These are phyloP conservation scores for Pogonocherus hispidulus DNA, from an alignment of 2,888 invertebrate genomes.

Conservation along the genomic window DNA sequence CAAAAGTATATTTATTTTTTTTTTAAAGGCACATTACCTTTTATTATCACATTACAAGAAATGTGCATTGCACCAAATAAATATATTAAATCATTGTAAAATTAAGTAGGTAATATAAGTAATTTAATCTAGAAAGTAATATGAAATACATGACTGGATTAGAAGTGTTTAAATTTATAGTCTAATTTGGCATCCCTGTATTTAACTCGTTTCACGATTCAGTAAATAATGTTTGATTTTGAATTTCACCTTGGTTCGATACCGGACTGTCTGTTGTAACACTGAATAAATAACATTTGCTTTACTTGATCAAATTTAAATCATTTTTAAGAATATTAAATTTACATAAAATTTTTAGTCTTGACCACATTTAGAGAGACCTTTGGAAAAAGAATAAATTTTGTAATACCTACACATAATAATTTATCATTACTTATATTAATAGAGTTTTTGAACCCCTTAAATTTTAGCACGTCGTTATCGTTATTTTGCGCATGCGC, in stretches of 20 bases:
- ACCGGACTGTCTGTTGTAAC: too few species aligned
- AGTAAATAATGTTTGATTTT: not conserved
- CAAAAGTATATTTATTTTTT: conserved; percentile 35
- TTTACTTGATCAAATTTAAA: too few species aligned
- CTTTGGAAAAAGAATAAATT: too few species aligned
- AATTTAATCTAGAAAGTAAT: not conserved
- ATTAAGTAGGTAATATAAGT: conserved; percentile 30
- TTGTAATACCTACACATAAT: too few species aligned
- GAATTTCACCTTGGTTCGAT: not conserved
- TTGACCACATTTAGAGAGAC: too few species aligned
- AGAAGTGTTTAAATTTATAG: not conserved
- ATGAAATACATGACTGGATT: conserved; percentile 12
- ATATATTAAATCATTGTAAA: conserved; percentile 36
- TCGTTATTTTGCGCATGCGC: too few species aligned
- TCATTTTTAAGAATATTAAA: too few species aligned
- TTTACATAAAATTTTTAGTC: too few species aligned
- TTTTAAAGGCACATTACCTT: conserved; percentile 47
- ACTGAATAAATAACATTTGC: conserved; percentile 8
- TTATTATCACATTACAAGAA: conserved; percentile 38
- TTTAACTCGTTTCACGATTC: not conserved
- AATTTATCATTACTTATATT: too few species aligned
- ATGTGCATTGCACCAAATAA: conserved; percentile 46
- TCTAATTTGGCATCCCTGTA: not conserved
- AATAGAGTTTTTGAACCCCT: too few species aligned
- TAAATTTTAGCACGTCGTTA: too few species aligned